Evolutionary conservation across 2,888 invertebrate species (phyloP).

Genomic region (Eledone cirrhosa): DNA sequence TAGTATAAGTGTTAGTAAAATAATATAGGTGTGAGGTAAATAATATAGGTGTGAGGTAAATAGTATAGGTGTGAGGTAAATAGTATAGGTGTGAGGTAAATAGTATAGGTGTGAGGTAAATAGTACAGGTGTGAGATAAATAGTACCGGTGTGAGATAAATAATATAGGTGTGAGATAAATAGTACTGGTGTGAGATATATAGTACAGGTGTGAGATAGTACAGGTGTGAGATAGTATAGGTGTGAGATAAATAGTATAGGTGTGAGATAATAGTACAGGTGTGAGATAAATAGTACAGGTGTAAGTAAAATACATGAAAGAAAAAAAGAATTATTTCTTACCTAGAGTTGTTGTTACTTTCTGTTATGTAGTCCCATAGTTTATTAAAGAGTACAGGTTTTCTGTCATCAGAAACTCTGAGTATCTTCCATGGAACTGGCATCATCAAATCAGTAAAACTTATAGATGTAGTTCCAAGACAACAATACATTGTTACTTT

Average conservation of each 20-base stretch:
- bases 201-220: too few species aligned
- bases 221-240: too few species aligned
- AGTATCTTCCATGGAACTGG: constrained; percentile 38
- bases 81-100: too few species aligned
- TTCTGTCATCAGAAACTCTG: constrained; percentile 15
- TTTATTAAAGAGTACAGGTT: constrained; percentile 1
- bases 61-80: too few species aligned
- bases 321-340: background rate
- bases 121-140: too few species aligned
- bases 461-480: constrained; percentile 37
- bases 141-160: too few species aligned
- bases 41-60: too few species aligned
- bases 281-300: background rate
- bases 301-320: background rate
- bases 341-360: background rate
- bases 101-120: background rate
- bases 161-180: too few species aligned
- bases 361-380: background rate
- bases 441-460: constrained; percentile 36
- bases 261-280: background rate
- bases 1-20: too few species aligned
- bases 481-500: constrained; percentile 30
- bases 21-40: too few species aligned
- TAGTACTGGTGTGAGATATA: too few species aligned
- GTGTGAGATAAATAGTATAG: too few species aligned